Percentiles rank a stretch among this genome's conserved stretches.
Evolutionary conservation across 2,888 invertebrate genomes (phyloP).

Genomic region (Coelogynopora nodosa): DNA sequence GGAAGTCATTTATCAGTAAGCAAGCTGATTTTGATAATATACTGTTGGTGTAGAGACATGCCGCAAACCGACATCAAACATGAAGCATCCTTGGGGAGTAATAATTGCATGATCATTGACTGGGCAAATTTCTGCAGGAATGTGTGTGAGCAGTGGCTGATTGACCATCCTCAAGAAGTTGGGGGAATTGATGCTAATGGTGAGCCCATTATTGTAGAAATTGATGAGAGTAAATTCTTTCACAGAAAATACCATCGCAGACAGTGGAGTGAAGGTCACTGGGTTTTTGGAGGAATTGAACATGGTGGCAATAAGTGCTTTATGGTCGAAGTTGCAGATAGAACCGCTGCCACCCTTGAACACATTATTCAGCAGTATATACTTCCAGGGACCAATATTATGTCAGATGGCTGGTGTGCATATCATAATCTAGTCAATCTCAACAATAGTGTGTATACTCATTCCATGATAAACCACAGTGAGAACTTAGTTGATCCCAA

Average conservation of each 20-base stretch:
- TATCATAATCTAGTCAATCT: not conserved
- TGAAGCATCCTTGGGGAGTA: not conserved
- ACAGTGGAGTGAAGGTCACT: not conserved
- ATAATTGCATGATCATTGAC: not conserved
- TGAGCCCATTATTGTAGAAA: not conserved
- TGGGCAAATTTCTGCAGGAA: not conserved
- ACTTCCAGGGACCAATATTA: not conserved
- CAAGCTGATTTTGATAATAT: not conserved
- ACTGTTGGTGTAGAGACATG: not conserved
- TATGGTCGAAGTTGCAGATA: not conserved
- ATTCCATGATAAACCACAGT: not conserved
- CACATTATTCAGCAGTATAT: not conserved
- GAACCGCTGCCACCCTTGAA: not conserved
- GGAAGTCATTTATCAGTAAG: not conserved
- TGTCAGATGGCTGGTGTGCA: not conserved
- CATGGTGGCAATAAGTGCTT: not conserved
- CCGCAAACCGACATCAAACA: not conserved
- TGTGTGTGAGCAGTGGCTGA: not conserved
- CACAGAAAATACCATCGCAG: slow-evolving; percentile 10
- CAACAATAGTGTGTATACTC: not conserved
- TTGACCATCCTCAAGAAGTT: not conserved
- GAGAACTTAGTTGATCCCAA: slow-evolving; percentile 18
- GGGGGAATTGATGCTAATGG: not conserved
- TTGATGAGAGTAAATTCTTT: not conserved
- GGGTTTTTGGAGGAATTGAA: slow-evolving; percentile 11